A percentile compares a stretch with the other conserved stretches of the same genome.
Evolutionary conservation across 2,797 vertebrate species (phyloP).

Genomic region (Danio aesculapii): DNA sequence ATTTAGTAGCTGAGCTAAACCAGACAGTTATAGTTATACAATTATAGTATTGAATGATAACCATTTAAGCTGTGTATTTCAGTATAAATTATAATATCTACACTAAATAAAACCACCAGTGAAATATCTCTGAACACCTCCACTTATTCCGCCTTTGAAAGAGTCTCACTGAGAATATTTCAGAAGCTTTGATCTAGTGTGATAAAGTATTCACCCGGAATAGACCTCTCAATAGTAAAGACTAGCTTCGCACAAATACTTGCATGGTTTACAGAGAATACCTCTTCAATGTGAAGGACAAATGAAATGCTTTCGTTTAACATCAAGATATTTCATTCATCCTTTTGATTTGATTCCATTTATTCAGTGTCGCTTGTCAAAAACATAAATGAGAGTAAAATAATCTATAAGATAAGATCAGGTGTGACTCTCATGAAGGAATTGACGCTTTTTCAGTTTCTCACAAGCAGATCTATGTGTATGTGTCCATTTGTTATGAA

Average conservation of each 20-base stretch:
- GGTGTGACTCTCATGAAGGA: background rate
- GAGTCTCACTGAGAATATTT: constrained; percentile 35
- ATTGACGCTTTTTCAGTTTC: background rate
- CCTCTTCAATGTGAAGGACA: constrained; percentile 17
- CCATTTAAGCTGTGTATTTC: too few relatives aligned
- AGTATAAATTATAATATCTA: constrained; percentile 3
- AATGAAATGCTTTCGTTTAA: background rate
- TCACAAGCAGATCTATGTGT: background rate
- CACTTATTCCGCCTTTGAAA: constrained; percentile 5
- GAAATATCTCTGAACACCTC: background rate
- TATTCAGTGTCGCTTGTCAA: constrained; percentile 5
- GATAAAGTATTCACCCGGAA: constrained; percentile 29
- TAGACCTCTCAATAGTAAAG: constrained; percentile 32
- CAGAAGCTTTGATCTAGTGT: constrained; percentile 3
- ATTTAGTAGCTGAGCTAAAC: too few relatives aligned
- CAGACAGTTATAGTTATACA: too few relatives aligned
- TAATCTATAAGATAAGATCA: background rate
- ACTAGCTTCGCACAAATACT: background rate
- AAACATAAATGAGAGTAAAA: background rate
- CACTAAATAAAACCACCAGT: constrained; percentile 1
- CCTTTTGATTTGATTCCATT: background rate
- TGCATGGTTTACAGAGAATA: background rate
- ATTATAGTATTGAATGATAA: too few relatives aligned
- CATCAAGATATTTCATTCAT: too few relatives aligned
- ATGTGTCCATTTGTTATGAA: constrained; percentile 1